Conservation (phyloP, 1,140 invertebrate species). For the Copidosoma floridanum region DNA sequence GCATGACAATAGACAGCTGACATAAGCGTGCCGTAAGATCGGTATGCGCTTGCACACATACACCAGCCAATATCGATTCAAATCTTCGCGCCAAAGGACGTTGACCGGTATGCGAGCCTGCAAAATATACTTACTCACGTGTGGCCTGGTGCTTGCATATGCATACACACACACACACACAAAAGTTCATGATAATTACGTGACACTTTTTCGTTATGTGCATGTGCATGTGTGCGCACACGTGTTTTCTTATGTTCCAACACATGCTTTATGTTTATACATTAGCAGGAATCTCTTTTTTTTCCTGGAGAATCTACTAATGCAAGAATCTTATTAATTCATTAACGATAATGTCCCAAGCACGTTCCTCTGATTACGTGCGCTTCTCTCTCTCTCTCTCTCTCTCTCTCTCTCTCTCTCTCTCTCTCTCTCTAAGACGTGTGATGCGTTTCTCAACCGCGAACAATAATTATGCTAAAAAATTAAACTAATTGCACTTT, state of each 20-base stretch:
- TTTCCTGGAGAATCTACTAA: neutral
- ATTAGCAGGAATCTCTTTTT: slow-evolving; percentile 1
- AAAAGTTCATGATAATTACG: no score
- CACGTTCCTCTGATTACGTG: neutral
- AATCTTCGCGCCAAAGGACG: slow-evolving; percentile 51
- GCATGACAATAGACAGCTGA: slow-evolving; percentile 16
- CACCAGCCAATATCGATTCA: slow-evolving; percentile 34
- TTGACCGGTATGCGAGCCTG: slow-evolving; percentile 39
- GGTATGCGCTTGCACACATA: slow-evolving; percentile 40
- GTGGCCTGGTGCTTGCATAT: neutral
- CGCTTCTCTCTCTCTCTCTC: no score
- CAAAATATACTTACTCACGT: neutral
- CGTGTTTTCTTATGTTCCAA: no score
- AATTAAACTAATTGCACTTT: no score
- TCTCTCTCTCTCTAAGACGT: no score
- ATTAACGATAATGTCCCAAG: neutral
- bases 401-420: no score
- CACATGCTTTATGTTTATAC: no score
- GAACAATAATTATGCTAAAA: no score
- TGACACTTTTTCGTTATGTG: neutral
- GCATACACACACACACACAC: neutral
- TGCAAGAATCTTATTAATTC: slow-evolving; percentile 9
- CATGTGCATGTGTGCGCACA: neutral
- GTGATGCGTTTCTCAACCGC: no score
- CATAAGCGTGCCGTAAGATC: slow-evolving; percentile 29